Base-by-base conservation (phyloP, 2,797 vertebrate species). In the Spondyliosoma cantharus region DNA sequence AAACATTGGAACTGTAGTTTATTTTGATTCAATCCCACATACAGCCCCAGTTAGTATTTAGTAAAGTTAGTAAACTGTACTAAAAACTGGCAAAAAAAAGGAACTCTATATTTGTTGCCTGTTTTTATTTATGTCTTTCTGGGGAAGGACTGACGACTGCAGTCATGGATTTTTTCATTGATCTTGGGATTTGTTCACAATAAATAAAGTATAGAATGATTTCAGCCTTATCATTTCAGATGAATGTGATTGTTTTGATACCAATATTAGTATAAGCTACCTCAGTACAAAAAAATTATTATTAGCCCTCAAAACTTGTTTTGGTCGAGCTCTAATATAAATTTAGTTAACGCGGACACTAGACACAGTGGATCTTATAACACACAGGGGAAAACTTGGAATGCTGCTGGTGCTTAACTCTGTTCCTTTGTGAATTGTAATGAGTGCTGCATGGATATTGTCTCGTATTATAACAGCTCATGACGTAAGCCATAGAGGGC, bases 401-500 rank as follows among this genome's bases (percentile, higher is more conserved):
- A 60, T 74, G 25, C 57, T 83, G 25, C 48, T 45, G 25, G 27
- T 71, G 32, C 61, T 86, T 78, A 76, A 57, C 74, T 66, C 37
- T 61, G 1, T 24, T 68, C 9, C 74, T 66, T 62, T 84, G 48
- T 72, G 71, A 64, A 76, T 52, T 71, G 74, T 57, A 37, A 50
- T 48, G 60, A 78, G 66, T 42, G 42, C 75, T 83, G 59, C 73
- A 53, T 81, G 60, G 80, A 75, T 73, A 52, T 81, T 74, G 19
- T 59, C 63, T 60, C n/a, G 48, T 77, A 58, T 61, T 59, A 73
- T 78, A 74, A 42, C 46, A n/a, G 46, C 29, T 53, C 8, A 24
- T 93, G 89, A 77, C 14, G 24, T 59, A 91, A 92, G 74, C 15
- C 27, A 9, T 4, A 49, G 72, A 63, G 80, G 79, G 86, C 78